Base-by-base conservation (phyloP, 1,140 invertebrate genomes). In the Conus betulinus region DNA sequence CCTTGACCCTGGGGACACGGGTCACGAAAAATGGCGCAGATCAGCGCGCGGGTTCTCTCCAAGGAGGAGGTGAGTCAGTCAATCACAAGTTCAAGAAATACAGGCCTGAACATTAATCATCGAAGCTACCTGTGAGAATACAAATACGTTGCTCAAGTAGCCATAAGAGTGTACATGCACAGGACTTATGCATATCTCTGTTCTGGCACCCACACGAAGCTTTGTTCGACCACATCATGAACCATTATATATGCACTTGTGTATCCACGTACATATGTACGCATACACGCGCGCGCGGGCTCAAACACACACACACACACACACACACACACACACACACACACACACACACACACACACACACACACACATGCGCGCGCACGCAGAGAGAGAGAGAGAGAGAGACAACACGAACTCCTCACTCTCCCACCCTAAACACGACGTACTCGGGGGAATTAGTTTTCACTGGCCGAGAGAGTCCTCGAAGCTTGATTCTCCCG, bases 1-100 rank as follows among this genome's bases (percentile, higher is more conserved):
- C 71, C 85, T 87, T 79, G 71, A 87, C 71, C 85, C 67, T 13
- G 85, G 85, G 6, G 85, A 87, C 53, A 57, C 71, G n/a, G n/a
- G 74, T 74, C 85, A 87, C 71, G 85, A 87, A 27, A 25, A 27
- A 25, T 55, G 63, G 53, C 51, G 8, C 85, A 87, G 71, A 71
- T 87, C 51, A 52, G 27, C 17, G 85, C 27, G 51, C 51, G 52
- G 3, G 52, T 87, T 6, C 53, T 87, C 51, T 78, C 52, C n/a
- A 55, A 87, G 25, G 85, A 87, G 79, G 85, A 87, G 85, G 85
- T 87, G 25, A 3, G 57, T 13, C 39, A 39, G 39, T 39, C 39
- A 39, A 39, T 39, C 39, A 39, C 20, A 25, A 5, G 23, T 79
- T 5, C 13, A 25, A 7, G 78, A 15, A 25, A 25, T 15, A 25